Evolutionary conservation across 2,888 invertebrate species (phyloP), one percentile per base, ranked within the genome.

Genomic region (Phyto melanocephala): DNA sequence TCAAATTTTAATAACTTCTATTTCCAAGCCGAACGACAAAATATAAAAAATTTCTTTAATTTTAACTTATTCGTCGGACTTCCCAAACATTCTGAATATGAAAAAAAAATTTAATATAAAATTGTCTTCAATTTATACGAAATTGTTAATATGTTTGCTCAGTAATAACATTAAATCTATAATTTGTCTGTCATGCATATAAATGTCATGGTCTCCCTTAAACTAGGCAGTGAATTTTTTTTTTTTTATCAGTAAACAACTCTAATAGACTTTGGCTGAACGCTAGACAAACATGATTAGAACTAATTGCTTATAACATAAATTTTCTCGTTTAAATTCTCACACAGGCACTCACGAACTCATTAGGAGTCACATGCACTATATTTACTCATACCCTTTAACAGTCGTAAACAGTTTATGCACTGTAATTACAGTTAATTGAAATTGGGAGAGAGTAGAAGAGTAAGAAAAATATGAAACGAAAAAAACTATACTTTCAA

Each of bases 261-360:
- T 50, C 54, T 52, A 17, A 24, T 52, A 17, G 60, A 28, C 33
- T 63, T 54, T 35, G 45, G 20, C 58, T 75, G 70, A 65, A 24
- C 52, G 24, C 52, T 50, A 71, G 60, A 79, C 60, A 79, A 71
- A 71, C 76, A 79, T 82, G 79, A 79, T 82, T 82, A 79, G 67
- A 79, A 79, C 71, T 82, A 79, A 82, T 79, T 82, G 82, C 82
- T 82, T 28, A 71, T 67, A 71, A 71, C 79, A 82, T 82, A 82
- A 82, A 79, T 82, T 79, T 65, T 79, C 65, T 28, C 6, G 28
- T 28, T 28, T 28, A 28, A 28, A 28, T 28, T 5, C 15, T 40
- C 6, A 15, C 8, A 35, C 17, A n/a, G 11, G 33, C 11, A 24
- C 24, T 35, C n/a, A n/a, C 4, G 22, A 50, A 35, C 22, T 60